A percentile compares a stretch with the other conserved stretches of the same genome.
phyloP scores from a whole-genome alignment of 2,113 vertebrate species.

The Phaetusa simplex region DNA sequence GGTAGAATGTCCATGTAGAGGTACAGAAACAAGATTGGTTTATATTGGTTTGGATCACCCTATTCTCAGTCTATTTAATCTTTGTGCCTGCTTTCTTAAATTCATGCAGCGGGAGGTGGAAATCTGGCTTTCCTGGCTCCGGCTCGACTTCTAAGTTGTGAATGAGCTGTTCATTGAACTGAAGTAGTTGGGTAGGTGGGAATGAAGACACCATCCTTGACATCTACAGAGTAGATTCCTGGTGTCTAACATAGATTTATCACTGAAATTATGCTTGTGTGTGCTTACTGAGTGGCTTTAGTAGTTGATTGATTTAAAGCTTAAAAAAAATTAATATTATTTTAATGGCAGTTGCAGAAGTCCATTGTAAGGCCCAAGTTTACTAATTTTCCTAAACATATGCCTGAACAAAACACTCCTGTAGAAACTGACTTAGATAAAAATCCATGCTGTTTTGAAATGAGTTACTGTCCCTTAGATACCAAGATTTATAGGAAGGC shows the following conservation, averaged over 20 bases:
- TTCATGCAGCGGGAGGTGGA: not conserved
- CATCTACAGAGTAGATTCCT: not conserved
- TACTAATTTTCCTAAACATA: not conserved
- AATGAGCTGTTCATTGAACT: constrained; percentile 39
- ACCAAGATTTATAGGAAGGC: not conserved
- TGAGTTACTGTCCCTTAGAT: not conserved
- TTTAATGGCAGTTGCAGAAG: not conserved
- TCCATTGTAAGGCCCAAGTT: not conserved
- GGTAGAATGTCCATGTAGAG: not conserved
- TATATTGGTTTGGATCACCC: not conserved
- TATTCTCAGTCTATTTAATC: not conserved
- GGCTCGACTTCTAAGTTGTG: not conserved
- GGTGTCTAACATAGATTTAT: not conserved
- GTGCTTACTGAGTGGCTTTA: not conserved
- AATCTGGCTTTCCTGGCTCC: not conserved
- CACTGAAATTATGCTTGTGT: rapidly evolving
- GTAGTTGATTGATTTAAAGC: not conserved
- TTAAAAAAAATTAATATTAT: not conserved
- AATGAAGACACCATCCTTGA: not conserved
- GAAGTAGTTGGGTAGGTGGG: constrained; percentile 16
- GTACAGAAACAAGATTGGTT: not conserved
- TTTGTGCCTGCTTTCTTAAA: not conserved
- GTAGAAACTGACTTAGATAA: not conserved
- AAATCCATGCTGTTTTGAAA: not conserved
- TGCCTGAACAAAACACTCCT: not conserved